Base-by-base conservation (phyloP, 2,113 vertebrate genomes). In the Phyllopteryx taeniolatus region DNA sequence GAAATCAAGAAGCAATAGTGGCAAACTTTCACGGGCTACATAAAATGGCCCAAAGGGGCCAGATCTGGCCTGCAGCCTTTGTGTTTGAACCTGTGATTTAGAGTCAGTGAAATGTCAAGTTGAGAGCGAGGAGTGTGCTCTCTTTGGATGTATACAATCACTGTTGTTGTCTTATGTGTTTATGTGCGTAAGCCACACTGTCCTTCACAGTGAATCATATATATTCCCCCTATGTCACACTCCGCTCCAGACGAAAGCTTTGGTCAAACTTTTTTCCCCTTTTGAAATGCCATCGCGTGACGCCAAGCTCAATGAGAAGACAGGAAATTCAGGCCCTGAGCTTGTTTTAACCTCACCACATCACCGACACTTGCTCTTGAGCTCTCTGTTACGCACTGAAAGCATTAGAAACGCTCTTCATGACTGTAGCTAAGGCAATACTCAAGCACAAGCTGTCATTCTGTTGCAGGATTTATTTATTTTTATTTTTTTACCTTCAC, bases 281-380 rank as follows among this genome's bases (percentile, higher is more conserved):
- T 84, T 84, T 81, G 13, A 89, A 89, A 91, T 87, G 84, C 76
- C 89, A 83, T 42, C 72, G 80, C 74, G 61, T 77, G 85, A 83
- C 83, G 82, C 53, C 62, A 5, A 59, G 63, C 78, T 77, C 72
- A 68, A 51, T 67, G 78, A 83, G 17, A 66, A 79, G 77, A 71
- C 51, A 11, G 68, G 14, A 69, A 65, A 57, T 67, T 59, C 59
- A 75, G 63, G 77, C 86, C 75, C 0, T 13, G n/a, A 82, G 83
- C 85, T 70, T 14, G 70, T 81, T 85, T 79, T 88, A 84, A 87
- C 83, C 89, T 86, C 82, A 69, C 74, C 69, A 66, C 77, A 67
- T 71, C 67, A 65, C 67, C 27, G 71, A 67, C 72, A 74, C 74
- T 71, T 72, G 22, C 68, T 78, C 73, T 76, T 65, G 31, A 78